Evolutionary conservation across 2,888 invertebrate genomes (phyloP).

Genomic region (Watsonalla binaria): DNA sequence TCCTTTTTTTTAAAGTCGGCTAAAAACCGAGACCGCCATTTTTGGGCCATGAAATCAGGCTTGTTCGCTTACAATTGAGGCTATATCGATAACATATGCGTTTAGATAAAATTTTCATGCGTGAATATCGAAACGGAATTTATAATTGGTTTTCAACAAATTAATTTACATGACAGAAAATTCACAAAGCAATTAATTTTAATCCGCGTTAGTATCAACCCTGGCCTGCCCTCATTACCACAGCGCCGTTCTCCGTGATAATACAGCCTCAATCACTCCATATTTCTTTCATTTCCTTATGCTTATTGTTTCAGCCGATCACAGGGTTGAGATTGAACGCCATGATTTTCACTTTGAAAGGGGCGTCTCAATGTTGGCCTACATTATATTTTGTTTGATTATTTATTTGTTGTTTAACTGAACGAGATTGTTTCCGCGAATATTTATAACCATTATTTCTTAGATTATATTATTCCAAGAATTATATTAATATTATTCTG

Average conservation of each 20-base stretch:
- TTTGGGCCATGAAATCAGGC: too few species aligned
- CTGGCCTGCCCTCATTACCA: not conserved
- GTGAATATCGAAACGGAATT: too few species aligned
- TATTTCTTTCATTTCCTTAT: slow-evolving; percentile 2
- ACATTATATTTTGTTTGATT: not conserved
- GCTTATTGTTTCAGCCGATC: not conserved
- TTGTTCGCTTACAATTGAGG: too few species aligned
- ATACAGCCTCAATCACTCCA: slow-evolving; percentile 1
- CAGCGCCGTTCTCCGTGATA: not conserved
- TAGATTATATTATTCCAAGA: too few species aligned
- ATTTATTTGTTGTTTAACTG: not conserved
- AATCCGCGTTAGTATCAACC: not conserved
- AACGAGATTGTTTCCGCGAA: not conserved
- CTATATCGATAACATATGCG: too few species aligned
- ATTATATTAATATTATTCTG: too few species aligned
- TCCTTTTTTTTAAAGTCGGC: too few species aligned
- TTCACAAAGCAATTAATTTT: too few species aligned
- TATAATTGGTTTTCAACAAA: too few species aligned
- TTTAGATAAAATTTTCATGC: too few species aligned
- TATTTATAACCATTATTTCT: not conserved
- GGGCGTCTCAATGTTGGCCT: not conserved
- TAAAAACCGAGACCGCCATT: too few species aligned
- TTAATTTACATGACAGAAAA: too few species aligned
- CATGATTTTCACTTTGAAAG: not conserved
- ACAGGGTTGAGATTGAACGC: not conserved